A percentile compares a stretch with the other conserved stretches of the same genome.
Evolutionary conservation across 2,797 vertebrate genomes (phyloP).

Genomic region (Alca torda): DNA sequence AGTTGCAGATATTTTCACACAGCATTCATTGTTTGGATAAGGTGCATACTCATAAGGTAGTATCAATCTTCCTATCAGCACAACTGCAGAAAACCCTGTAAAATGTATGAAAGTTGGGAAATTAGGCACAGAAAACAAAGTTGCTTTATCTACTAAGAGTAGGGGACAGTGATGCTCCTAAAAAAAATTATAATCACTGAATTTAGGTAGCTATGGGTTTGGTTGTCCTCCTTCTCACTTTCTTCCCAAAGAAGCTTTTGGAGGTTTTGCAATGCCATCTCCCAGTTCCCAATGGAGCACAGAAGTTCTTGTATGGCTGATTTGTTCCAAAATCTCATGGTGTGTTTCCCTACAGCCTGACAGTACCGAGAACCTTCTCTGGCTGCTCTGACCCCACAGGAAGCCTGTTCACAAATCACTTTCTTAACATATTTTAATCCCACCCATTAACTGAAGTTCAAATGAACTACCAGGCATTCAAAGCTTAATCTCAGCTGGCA

Average conservation of each 20-base stretch:
- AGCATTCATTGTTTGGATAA: not conserved
- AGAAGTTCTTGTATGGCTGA: not conserved
- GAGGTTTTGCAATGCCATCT: not conserved
- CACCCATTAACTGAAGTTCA: not conserved
- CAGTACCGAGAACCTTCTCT: not conserved
- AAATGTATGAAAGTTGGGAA: not conserved
- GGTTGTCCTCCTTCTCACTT: not conserved
- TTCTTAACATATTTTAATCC: not conserved
- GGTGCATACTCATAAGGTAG: not conserved
- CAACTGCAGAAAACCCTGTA: not conserved
- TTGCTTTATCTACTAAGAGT: not conserved
- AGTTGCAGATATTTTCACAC: not conserved
- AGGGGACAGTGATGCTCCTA: not conserved
- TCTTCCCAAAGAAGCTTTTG: not conserved
- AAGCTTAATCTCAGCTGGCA: not conserved
- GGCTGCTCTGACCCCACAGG: not conserved
- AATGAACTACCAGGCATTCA: not conserved
- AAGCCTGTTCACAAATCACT: not conserved
- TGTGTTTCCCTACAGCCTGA: not conserved
- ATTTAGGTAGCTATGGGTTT: not conserved
- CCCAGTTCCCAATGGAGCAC: not conserved
- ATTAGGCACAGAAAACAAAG: not conserved
- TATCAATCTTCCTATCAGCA: not conserved
- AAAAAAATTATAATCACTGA: not conserved
- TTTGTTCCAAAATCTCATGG: not conserved